phyloP scores from a whole-genome alignment of 2,797 vertebrate genomes.

The Centropyge bicolor region DNA sequence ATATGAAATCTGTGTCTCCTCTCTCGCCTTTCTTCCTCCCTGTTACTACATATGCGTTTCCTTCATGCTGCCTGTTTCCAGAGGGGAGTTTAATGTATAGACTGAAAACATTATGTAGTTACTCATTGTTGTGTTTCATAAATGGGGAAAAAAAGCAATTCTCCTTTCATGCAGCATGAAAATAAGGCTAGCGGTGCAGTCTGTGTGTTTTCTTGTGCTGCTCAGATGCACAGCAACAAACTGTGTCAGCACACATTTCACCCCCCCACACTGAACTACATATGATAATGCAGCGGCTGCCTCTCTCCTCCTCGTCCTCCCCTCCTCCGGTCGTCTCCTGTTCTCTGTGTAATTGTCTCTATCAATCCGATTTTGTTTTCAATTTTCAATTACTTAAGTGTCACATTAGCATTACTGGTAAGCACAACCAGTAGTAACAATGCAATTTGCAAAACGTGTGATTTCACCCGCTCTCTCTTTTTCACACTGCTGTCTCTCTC shows the following conservation, averaged over 20 bases:
- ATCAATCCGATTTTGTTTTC: conserved; percentile 62
- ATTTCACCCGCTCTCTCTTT: conserved; percentile 33
- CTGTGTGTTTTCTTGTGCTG: conserved; percentile 39
- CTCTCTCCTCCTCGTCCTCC: conserved; percentile 12
- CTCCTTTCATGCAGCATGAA: conserved; percentile 15
- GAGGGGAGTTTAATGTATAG: not conserved
- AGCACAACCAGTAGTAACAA: conserved; percentile 52
- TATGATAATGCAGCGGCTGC: conserved; percentile 25
- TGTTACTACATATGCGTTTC: not conserved
- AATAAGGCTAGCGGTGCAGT: conserved; percentile 43
- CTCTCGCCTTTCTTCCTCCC: not conserved
- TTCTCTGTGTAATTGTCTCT: conserved; percentile 37
- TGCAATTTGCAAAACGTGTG: conserved; percentile 32
- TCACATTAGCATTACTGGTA: conserved; percentile 50
- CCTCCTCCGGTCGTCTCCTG: conserved; percentile 13
- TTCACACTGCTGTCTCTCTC: conserved; percentile 1
- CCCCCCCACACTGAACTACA: conserved; percentile 47
- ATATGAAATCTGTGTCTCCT: conserved; percentile 1
- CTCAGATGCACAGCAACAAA: conserved; percentile 54
- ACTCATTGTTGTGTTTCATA: conserved; percentile 25
- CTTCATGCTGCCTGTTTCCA: conserved; percentile 11
- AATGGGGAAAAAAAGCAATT: not conserved
- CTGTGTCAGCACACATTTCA: conserved; percentile 50
- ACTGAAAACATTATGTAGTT: conserved; percentile 9
- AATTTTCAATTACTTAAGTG: conserved; percentile 55